Evolutionary conservation across 1,140 invertebrate genomes (phyloP), one percentile per base, ranked within the genome.

Genomic region (Agraylea sexmaculata): DNA sequence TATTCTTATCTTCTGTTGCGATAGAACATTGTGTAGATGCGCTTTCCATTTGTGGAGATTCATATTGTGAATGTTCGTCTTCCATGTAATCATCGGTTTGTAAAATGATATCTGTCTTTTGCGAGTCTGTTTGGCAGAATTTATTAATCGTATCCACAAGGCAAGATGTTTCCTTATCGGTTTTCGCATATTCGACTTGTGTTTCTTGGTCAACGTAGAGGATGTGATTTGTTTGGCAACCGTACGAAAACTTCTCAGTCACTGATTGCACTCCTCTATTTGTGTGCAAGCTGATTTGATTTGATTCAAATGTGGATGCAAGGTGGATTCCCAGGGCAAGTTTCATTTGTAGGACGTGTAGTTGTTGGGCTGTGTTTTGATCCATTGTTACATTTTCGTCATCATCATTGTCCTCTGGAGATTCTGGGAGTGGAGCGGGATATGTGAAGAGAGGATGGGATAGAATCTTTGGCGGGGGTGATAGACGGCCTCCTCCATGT

Each of bases 261-360:
- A 60, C 59, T 12, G 54, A 52, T 45, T 68, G 65, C 27, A 47
- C 34, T 22, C 37, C 49, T 56, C 60, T 51, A 39, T 60, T 66
- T n/a, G 60, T 47, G 17, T 58, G 59, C 16, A 68, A 53, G 19
- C 51, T 50, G 38, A 64, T 49, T 22, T 55, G 48, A 48, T 45
- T 56, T 28, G 53, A 52, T 46, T 64, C 58, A 40, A 64, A 51
- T n/a, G n/a, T n/a, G 28, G 59, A 54, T n/a, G 58, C 53, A 44
- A 62, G 48, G 40, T 53, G 56, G 46, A 59, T 60, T 50, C 64
- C 60, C 37, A 66, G 41, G 15, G 51, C 47, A 27, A 59, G 42
- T 52, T 66, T 63, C 56, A 64, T 66, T 49, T 64, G 57, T 32
- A 65, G 42, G 19, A 68, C 52, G 33, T 54, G 53, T 8, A 51